Base-by-base conservation (phyloP, 2,113 vertebrate species). In the Eudyptes chrysolophus region DNA sequence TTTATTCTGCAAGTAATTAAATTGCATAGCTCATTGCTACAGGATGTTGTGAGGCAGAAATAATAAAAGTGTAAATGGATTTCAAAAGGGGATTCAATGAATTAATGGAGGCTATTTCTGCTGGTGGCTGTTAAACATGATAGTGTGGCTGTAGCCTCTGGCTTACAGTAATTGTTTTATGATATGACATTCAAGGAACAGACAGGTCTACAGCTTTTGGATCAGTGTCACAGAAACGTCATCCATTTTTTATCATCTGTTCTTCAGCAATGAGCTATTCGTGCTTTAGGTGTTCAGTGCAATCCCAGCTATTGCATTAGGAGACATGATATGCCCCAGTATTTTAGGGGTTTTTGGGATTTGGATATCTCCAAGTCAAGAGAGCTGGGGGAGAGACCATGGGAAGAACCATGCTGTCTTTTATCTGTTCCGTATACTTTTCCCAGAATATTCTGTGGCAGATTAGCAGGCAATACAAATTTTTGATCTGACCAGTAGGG, bases 31-130 rank as follows among this genome's bases (percentile, higher is more conserved):
- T 97, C 90, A 92, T 77, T 83, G 82, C 90, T 93, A 83, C 78
- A 83, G 78, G 92, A 93, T 93, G 84, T 95, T 97, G 81, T 95
- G 92, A 95, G 82, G 92, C 94, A 96, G 87, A 95, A 96, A 97
- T 93, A 94, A 91, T 93, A 93, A 90, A 95, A 97, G 30, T 0
- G 1, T 90, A 95, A 96, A 83, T 90, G 87, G 49, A 80, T 93
- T 94, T 92, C 61, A 70, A 24, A 83, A 61, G 34, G 46, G 46
- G 62, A 71, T 70, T 80, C 54, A 46, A 3, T 85, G 95, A 92
- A 93, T 95, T 95, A 92, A 84, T 82, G 48, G 70, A 72, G 27
- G 61, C 29, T 94, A 76, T 89, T 95, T 96, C 81, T 94, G 36
- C 57, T 76, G 78, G 61, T 94, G 75, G 58, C 84, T 83, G 62